Base-by-base conservation (phyloP, 2,888 invertebrate genomes). In the Pachydiplax longipennis region DNA sequence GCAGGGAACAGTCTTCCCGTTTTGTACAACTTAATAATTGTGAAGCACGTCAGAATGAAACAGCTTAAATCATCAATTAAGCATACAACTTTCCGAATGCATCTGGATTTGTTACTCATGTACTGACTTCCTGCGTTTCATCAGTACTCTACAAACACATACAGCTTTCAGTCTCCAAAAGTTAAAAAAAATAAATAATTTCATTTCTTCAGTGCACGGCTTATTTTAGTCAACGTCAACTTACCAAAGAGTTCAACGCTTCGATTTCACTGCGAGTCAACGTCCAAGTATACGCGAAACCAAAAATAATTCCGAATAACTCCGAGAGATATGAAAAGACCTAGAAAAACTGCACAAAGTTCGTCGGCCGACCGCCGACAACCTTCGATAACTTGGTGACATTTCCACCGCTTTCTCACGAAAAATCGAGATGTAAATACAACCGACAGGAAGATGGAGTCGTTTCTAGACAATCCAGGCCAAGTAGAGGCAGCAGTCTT, bases 401-500 rank as follows among this genome's bases (percentile, higher is more conserved):
- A 15, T 53, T 44, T 8, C 82, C 53, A 82, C 53, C 13, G n/a
- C 53, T 18, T n/a, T 81, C 10, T 81, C 44, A 44, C n/a, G 12
- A 40, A 22, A 40, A 44, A 81, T 40, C 35, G 18, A 37, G 80
- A 22, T 65, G 65, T n/a, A 5, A 65, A 65, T 35, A 80, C 80
- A 80, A 80, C 37, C 18, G 35, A 35, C 31, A 80, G 15, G 15
- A n/a, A 80, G 18, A 80, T 80, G 37, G 13, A 44, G 44, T 44
- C 10, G 44, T 81, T n/a, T 25, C 58, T 8, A 61, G n/a, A 1
- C 8, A 35, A 37, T 37, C 65, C 87, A 65, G 15, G 61, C 87
- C 37, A 87, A 61, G 22, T 61, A 40, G 40, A 22, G 40, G 61
- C 95, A 94, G 92, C 95, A 94, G 91, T 94, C 93, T 92, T 18